Evolutionary conservation across 2,888 invertebrate genomes (phyloP), one percentile per base, ranked within the genome.

Genomic region (Tachina grossa): DNA sequence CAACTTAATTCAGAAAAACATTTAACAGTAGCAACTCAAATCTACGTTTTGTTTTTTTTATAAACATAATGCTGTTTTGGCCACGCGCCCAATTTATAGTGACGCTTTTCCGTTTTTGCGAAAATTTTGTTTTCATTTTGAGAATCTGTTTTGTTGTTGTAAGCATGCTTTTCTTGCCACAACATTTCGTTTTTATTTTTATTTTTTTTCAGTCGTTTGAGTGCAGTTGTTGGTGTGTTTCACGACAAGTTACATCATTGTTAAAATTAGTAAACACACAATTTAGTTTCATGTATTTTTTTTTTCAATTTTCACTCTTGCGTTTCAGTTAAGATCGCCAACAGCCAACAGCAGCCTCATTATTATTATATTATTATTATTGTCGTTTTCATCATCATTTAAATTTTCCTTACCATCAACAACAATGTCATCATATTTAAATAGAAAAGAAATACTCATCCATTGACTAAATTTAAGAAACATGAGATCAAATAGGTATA

Each of bases 211-310:
- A 57, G 66, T 66, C 57, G 51, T 81, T 75, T 39, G 47, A 65
- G 65, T 80, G 79, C 71, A 57, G 14, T 51, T 75, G 68, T 47
- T 43, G 53, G 51, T 81, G 66, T 75, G 66, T 81, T 69, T 84
- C 84, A 88, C 90, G 90, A 90, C 90, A 89, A 87, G 88, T 91
- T 91, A 90, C 91, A 91, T 91, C 91, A 91, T 91, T 90, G 89
- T 91, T 91, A 91, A 90, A 91, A 90, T 91, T 91, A 91, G 90
- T 88, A 83, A 88, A 88, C 87, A 87, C 85, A 86, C 84, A 84
- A 43, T 82, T 79, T 83, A 83, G 76, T 85, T 79, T 85, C 83
- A 83, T 85, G 80, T 83, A 72, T 53, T 61, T 61, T 47, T 75
- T 43, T 47, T 69, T 47, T 77, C 39, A 11, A n/a, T 57, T 51